Conservation (phyloP, 2,797 vertebrate genomes). For the Pseudocheirus occidentalis region DNA sequence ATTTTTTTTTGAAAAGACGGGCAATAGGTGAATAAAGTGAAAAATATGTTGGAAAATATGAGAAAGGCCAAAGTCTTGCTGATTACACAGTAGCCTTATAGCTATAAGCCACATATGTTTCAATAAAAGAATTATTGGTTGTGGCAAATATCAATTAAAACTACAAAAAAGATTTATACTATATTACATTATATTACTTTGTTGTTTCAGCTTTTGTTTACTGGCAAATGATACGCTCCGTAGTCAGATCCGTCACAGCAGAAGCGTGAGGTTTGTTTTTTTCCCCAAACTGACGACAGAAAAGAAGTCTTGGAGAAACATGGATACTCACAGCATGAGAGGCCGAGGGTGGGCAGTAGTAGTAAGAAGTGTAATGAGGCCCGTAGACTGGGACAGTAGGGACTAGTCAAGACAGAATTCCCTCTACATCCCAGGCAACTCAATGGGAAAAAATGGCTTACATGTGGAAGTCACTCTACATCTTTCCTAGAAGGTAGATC, state of each 20-base stretch:
- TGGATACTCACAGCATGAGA: background rate
- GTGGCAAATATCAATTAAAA: background rate
- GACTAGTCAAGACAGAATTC: background rate
- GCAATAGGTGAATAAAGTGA: background rate
- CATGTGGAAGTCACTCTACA: background rate
- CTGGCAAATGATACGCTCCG: background rate
- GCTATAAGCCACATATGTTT: background rate
- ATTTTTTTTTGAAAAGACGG: background rate
- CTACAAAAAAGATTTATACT: background rate
- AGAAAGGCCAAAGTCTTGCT: background rate
- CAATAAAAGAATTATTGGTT: background rate
- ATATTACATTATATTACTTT: background rate
- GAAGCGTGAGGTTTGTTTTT: background rate
- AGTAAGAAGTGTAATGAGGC: background rate
- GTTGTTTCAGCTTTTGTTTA: background rate
- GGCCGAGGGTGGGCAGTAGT: no score
- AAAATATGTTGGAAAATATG: background rate
- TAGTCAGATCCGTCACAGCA: background rate
- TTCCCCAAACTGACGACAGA: background rate
- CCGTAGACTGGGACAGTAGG: background rate
- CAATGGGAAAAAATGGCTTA: background rate
- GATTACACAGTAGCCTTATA: background rate
- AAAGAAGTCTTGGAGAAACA: background rate
- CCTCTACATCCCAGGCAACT: background rate
- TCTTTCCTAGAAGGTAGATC: background rate